Percentiles rank a stretch among this genome's conserved stretches.
These are phyloP conservation scores for Antheraea mylitta DNA, from an alignment of 1,140 invertebrate genomes.

Conservation along the genomic window DNA sequence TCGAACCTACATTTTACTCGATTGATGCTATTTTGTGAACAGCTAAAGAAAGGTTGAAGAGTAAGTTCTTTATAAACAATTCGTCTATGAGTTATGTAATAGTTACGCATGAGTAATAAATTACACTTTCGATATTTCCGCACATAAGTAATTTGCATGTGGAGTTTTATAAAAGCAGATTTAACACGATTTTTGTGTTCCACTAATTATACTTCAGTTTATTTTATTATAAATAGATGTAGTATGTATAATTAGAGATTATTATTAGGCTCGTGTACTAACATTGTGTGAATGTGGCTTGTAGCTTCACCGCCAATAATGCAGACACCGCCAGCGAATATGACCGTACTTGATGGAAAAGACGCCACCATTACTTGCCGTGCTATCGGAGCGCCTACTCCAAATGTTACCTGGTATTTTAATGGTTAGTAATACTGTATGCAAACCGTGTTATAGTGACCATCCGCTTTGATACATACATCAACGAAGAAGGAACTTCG, in stretches of 20 bases:
- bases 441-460: neutral
- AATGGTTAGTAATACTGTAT: slow-evolving; percentile 83
- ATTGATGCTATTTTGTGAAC: neutral
- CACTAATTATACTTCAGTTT: slow-evolving; percentile 9
- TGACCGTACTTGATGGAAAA: slow-evolving; percentile 94
- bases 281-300: slow-evolving; percentile 68
- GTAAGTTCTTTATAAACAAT: neutral
- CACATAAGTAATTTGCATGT: slow-evolving; percentile 10
- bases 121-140: neutral
- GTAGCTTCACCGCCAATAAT: slow-evolving; percentile 91
- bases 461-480: neutral
- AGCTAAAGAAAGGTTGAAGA: neutral
- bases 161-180: neutral
- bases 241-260: slow-evolving; percentile 1
- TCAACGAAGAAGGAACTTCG: neutral
- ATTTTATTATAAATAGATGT: neutral
- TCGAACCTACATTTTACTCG: neutral
- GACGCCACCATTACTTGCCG: slow-evolving; percentile 92
- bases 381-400: slow-evolving; percentile 92
- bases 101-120: neutral
- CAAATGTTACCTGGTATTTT: slow-evolving; percentile 95
- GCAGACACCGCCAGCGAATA: slow-evolving; percentile 89
- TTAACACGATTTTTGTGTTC: neutral
- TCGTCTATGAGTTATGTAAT: neutral
- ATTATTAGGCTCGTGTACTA: slow-evolving; percentile 52